phyloP scores from a whole-genome alignment of 2,888 invertebrate genomes.

The Camponotus fellah region DNA sequence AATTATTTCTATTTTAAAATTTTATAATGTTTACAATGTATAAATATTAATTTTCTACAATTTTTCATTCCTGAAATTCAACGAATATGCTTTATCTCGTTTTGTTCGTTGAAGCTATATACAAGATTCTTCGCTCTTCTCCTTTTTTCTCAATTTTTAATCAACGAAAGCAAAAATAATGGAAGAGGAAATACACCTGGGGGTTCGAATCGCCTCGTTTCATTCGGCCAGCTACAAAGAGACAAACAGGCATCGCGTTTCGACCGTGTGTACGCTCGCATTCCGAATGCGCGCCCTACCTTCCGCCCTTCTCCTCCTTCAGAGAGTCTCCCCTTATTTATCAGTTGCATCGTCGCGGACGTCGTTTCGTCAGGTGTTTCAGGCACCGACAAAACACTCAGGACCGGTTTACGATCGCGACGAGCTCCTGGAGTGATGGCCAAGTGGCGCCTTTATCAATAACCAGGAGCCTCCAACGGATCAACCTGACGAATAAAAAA shows the following conservation, averaged over 20 bases:
- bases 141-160: background rate
- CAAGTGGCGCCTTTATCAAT: background rate
- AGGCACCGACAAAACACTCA: constrained; percentile 3
- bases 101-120: background rate
- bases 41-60: too few species aligned
- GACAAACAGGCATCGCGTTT: background rate
- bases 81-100: background rate
- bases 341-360: constrained; percentile 36
- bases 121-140: background rate
- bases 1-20: too few species aligned
- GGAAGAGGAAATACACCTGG: background rate
- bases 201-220: background rate
- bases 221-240: constrained; percentile 17
- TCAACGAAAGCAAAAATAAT: background rate
- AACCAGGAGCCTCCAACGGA: background rate
- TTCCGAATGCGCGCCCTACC: constrained; percentile 11
- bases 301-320: background rate
- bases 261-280: background rate
- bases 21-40: too few species aligned
- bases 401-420: constrained; percentile 11
- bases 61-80: background rate
- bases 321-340: constrained; percentile 9
- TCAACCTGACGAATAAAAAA: background rate
- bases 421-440: background rate
- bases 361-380: constrained; percentile 53